Percentiles rank a stretch among this genome's conserved stretches.
phyloP scores from a whole-genome alignment of 2,113 vertebrate genomes.

The Choloepus hoffmanni region DNA sequence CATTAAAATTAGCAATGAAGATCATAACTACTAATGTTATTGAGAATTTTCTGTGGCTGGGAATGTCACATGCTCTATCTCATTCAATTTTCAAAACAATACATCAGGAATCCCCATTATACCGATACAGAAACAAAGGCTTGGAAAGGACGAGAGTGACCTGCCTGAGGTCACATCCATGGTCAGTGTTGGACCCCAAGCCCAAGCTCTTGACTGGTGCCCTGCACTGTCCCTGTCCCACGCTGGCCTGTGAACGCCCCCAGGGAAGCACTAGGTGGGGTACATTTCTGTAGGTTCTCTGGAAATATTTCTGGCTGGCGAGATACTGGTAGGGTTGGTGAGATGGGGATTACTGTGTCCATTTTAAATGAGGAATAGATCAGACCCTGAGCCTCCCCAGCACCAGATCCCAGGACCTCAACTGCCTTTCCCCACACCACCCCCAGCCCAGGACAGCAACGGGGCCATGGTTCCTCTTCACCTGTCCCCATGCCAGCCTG shows the following conservation, averaged over 20 bases:
- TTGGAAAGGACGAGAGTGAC: neutral
- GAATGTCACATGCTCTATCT: neutral
- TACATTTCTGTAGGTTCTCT: neutral
- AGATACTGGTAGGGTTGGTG: neutral
- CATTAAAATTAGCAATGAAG: fast-evolving
- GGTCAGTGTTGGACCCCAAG: neutral
- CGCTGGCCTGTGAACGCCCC: neutral
- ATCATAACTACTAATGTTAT: fast-evolving
- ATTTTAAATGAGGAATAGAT: neutral
- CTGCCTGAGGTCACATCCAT: neutral
- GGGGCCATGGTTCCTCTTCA: neutral
- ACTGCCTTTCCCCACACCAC: neutral
- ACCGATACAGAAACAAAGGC: neutral
- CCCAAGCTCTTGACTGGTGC: neutral
- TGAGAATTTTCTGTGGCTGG: neutral
- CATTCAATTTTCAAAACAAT: neutral
- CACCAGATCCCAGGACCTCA: neutral
- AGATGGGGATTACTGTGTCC: neutral
- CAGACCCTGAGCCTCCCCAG: neutral
- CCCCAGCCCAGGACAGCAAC: neutral
- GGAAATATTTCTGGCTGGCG: neutral
- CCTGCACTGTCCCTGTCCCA: neutral
- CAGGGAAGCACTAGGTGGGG: fast-evolving
- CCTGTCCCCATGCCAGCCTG: neutral
- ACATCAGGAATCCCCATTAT: neutral